phyloP scores from a whole-genome alignment of 2,888 invertebrate genomes.

The Herminia tarsipennalis region DNA sequence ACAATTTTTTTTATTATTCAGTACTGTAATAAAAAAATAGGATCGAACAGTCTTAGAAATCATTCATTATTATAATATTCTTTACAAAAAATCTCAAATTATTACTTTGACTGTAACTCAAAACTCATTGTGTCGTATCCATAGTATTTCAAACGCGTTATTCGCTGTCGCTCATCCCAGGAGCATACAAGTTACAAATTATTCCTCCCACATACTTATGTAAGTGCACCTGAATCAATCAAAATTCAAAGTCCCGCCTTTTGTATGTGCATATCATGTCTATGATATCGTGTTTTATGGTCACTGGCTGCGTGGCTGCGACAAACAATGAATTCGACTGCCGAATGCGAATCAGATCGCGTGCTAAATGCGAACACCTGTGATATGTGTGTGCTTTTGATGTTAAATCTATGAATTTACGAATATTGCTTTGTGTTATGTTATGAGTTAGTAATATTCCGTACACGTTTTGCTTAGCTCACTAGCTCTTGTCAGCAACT shows the following conservation, averaged over 20 bases:
- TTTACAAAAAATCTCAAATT: no score
- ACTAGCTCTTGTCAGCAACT: no score
- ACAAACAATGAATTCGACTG: conserved; percentile 47
- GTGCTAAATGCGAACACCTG: conserved; percentile 9
- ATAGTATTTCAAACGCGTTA: conserved; percentile 47
- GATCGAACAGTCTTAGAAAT: no score
- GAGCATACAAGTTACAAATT: conserved; percentile 77
- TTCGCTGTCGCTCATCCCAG: conserved; percentile 52
- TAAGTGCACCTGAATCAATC: conserved; percentile 84
- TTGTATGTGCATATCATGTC: conserved; percentile 66
- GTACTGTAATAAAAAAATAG: no score
- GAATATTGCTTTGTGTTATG: no score
- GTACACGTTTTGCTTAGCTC: no score
- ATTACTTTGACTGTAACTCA: no score
- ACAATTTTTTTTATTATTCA: no score
- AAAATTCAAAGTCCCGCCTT: conserved; percentile 74
- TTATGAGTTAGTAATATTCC: background rate
- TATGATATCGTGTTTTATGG: conserved; percentile 68
- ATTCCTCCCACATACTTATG: conserved; percentile 82
- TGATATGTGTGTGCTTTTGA: conserved; percentile 4
- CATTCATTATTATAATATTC: no score
- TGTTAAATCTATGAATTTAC: background rate
- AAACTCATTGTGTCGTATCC: conserved; percentile 52
- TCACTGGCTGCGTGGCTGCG: conserved; percentile 56
- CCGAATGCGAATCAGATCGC: conserved; percentile 33